Evolutionary conservation across 2,113 vertebrate genomes (phyloP).

Genomic region (Gila orcuttii): DNA sequence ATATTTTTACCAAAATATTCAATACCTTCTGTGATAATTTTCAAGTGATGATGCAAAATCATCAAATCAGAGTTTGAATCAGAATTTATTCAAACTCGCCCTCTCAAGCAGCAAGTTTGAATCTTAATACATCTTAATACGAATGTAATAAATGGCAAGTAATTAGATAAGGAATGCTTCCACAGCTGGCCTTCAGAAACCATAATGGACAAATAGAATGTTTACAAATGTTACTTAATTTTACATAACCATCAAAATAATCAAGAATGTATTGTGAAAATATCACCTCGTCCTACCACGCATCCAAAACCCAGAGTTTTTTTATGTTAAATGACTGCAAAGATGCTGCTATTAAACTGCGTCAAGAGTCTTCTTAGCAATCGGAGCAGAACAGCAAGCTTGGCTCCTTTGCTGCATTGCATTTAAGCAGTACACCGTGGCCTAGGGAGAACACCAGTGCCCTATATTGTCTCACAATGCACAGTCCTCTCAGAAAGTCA

Average conservation of each 20-base stretch:
- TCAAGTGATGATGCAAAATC: no score
- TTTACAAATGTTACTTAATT: neutral
- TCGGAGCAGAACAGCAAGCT: neutral
- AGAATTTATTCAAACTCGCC: no score
- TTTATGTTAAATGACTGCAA: neutral
- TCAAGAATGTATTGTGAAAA: neutral
- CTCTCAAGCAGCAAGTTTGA: no score
- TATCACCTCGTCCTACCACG: neutral
- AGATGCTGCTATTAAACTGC: neutral
- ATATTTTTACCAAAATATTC: no score
- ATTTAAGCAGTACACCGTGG: neutral
- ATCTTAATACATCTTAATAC: no score
- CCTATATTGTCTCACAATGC: slow-evolving; percentile 52
- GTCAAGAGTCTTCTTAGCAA: neutral
- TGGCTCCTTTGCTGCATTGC: neutral
- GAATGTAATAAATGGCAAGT: no score
- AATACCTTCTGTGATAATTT: no score
- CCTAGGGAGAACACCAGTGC: slow-evolving; percentile 56
- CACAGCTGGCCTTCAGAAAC: no score
- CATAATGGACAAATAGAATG: neutral
- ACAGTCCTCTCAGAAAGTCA: slow-evolving; percentile 57
- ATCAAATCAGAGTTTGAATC: no score
- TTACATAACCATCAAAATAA: neutral
- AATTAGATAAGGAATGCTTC: no score
- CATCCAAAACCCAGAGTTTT: neutral